Evolutionary conservation across 92 coral and sea anemone species (phyloP), one percentile per base, ranked within the genome.

Genomic region (Ricordea florida): DNA sequence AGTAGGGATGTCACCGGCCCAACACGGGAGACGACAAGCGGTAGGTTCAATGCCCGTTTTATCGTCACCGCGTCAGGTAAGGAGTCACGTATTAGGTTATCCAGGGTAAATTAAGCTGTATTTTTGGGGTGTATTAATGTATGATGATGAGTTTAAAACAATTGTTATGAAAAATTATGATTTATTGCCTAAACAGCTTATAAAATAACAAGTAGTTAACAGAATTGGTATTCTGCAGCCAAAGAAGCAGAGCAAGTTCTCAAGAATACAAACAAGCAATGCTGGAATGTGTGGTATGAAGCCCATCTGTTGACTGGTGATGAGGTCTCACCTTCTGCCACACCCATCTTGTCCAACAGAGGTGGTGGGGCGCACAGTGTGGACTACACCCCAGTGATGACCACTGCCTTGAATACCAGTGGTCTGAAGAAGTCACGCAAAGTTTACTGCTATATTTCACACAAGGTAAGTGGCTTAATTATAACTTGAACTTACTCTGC

Each of bases 271-370:
- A 66, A 78, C 36, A 83, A 80, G 38, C 87, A 83, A n/a, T 87
- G 81, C 22, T 91, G 92, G 85, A 91, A 91, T 66, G 85, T 91
- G 0, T 94, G 97, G 97, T 94, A 92, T 61, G 98, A 94, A 64
- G 91, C 89, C 0, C 77, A 71, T 48, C 66, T 92, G 8, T 62
- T 88, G 74, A 45, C 62, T 3, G 47, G 10, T 2, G 60, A 44
- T 11, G 66, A 55, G 16, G 28, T 72, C 23, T 36, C 69, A 10
- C 37, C 62, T 8, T 32, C 44, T 5, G 36, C 44, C 23, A 21
- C 57, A 46, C 46, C 49, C 52, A 9, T 10, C 20, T 1, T 30
- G 14, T 3, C 55, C 27, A 23, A 51, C 31, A 30, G 30, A 21
- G 18, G 10, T 8, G 16, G 30, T 7, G 24, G 27, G 16, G 27